These are phyloP conservation scores for Temnothorax rugatulus DNA, from an alignment of 2,888 invertebrate species.

Conservation along the genomic window DNA sequence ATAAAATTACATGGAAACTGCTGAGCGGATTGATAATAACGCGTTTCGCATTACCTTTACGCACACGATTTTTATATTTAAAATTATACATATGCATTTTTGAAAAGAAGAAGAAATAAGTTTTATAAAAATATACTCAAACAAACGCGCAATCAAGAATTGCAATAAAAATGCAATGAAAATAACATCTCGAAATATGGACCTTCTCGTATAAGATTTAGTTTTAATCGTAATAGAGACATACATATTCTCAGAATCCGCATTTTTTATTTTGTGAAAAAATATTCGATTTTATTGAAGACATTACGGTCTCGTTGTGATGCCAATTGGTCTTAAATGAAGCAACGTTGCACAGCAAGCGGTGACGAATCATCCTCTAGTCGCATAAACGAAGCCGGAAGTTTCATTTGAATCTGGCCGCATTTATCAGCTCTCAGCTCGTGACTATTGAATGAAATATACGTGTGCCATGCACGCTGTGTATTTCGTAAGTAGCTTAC, in stretches of 20 bases:
- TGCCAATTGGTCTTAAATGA: slow-evolving; percentile 74
- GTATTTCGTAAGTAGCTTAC: slow-evolving; percentile 62
- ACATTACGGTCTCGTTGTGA: slow-evolving; percentile 50
- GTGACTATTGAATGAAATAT: slow-evolving; percentile 58
- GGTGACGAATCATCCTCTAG: slow-evolving; percentile 67
- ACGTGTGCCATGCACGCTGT: slow-evolving; percentile 41
- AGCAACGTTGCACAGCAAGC: slow-evolving; percentile 52
- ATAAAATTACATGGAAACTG: slow-evolving; percentile 19
- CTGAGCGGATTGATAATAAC: background rate
- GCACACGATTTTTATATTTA: background rate
- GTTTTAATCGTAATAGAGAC: background rate
- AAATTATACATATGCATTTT: background rate
- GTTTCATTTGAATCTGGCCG: slow-evolving; percentile 74
- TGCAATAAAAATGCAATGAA: background rate
- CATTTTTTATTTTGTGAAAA: slow-evolving; percentile 61
- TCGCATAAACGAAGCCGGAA: slow-evolving; percentile 75
- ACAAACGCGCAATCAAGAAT: background rate
- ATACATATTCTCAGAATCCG: background rate
- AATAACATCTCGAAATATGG: background rate
- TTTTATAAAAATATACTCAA: background rate
- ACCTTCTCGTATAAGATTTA: background rate
- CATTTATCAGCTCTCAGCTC: slow-evolving; percentile 67
- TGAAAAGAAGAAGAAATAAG: background rate
- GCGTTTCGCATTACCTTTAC: background rate
- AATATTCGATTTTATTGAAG: slow-evolving; percentile 56